Evolutionary conservation across 2,797 vertebrate species (phyloP).

Genomic region (Champsocephalus gunnari): DNA sequence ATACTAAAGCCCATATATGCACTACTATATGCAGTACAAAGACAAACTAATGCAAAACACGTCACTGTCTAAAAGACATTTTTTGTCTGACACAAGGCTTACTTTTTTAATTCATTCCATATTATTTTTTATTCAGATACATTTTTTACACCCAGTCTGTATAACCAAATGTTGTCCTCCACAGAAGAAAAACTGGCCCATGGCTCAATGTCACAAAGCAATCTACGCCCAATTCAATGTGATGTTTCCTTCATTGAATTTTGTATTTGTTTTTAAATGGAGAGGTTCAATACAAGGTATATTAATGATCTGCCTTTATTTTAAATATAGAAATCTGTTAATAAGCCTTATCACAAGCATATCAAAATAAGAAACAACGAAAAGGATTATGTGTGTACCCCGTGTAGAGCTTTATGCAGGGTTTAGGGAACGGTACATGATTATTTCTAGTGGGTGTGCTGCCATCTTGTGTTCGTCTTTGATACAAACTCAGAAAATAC

Average conservation of each 20-base stretch:
- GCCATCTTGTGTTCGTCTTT: constrained; percentile 67
- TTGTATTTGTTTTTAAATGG: constrained; percentile 26
- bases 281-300: constrained; percentile 26
- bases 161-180: constrained; percentile 7
- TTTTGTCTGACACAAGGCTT: neutral
- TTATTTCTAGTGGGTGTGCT: constrained; percentile 47
- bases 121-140: constrained; percentile 13
- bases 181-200: constrained; percentile 19
- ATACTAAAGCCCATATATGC: constrained; percentile 1
- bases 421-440: neutral
- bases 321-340: constrained; percentile 55
- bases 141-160: constrained; percentile 1
- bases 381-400: constrained; percentile 54
- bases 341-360: constrained; percentile 39
- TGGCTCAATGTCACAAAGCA: constrained; percentile 18
- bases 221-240: constrained; percentile 26
- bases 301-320: constrained; percentile 43
- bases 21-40: constrained; percentile 13
- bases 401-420: constrained; percentile 33
- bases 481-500: neutral
- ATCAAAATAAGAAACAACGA: constrained; percentile 50
- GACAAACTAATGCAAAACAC: constrained; percentile 7
- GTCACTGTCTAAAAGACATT: neutral
- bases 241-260: constrained; percentile 32
- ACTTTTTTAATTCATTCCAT: constrained; percentile 12